phyloP scores from a whole-genome alignment of 1,140 invertebrate species.

The Diorhabda carinulata region DNA sequence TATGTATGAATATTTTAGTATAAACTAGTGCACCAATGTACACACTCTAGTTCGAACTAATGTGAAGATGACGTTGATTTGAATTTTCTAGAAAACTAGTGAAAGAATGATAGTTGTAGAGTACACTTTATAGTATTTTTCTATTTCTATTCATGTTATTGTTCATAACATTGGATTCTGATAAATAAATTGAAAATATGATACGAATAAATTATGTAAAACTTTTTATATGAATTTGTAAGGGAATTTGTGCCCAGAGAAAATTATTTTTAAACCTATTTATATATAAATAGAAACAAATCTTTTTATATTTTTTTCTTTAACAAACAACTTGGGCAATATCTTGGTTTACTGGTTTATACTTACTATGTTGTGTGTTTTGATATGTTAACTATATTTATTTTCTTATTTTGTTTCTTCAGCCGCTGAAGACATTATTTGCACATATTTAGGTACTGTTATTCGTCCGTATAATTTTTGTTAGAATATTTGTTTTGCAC shows the following conservation, averaged over 20 bases:
- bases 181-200: no score
- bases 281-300: no score
- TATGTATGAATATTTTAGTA: neutral
- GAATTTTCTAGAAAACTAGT: no score
- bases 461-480: neutral
- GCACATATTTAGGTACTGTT: slow-evolving; percentile 10
- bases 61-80: no score
- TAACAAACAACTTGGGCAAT: neutral
- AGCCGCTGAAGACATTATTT: slow-evolving; percentile 1
- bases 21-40: neutral
- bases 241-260: no score
- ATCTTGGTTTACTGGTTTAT: neutral
- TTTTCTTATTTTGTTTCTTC: slow-evolving; percentile 11
- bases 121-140: no score
- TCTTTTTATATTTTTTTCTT: neutral
- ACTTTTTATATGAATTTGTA: no score
- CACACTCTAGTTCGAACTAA: neutral
- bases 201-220: no score
- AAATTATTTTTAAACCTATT: no score
- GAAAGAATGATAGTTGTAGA: no score
- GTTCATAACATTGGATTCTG: no score
- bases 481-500: neutral
- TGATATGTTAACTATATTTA: neutral
- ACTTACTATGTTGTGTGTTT: neutral
- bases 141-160: no score